Percentiles rank a stretch among this genome's conserved stretches.
These are phyloP conservation scores for Seriola rivoliana DNA, from an alignment of 2,113 vertebrate genomes.

Conservation along the genomic window DNA sequence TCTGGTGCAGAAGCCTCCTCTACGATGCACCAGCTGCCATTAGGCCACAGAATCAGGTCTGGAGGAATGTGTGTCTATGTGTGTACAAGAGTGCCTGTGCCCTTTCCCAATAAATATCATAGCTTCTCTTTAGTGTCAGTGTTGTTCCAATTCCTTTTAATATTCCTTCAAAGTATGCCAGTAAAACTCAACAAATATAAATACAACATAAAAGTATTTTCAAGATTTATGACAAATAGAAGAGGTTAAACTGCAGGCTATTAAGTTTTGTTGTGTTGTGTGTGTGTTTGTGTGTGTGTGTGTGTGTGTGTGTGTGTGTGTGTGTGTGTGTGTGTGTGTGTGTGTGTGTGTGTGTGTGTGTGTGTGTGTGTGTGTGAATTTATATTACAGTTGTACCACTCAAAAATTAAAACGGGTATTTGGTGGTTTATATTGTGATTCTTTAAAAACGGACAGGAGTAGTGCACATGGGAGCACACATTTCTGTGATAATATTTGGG, in stretches of 20 bases:
- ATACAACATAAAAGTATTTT: conserved; percentile 6
- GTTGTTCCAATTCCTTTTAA: conserved; percentile 6
- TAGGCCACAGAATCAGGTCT: conserved; percentile 54
- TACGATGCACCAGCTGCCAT: conserved; percentile 66
- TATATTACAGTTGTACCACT: too few species aligned
- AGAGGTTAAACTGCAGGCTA: not conserved
- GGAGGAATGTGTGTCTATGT: conserved; percentile 19
- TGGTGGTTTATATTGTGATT: not conserved
- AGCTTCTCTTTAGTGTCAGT: conserved; percentile 23
- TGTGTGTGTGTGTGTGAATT: too few species aligned
- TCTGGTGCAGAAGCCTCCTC: conserved; percentile 50
- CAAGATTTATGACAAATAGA: not conserved
- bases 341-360: too few species aligned
- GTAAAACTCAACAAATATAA: not conserved
- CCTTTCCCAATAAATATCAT: conserved; percentile 38
- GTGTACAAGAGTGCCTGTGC: conserved; percentile 11
- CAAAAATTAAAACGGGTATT: not conserved
- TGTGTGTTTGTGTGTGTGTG: too few species aligned
- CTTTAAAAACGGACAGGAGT: not conserved
- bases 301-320: too few species aligned
- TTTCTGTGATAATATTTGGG: not conserved
- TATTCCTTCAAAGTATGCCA: not conserved
- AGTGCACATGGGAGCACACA: not conserved
- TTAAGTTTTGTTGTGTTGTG: too few species aligned
- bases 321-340: too few species aligned